Base-by-base conservation (phyloP, 2,113 vertebrate genomes). In the Oophaga pumilio region DNA sequence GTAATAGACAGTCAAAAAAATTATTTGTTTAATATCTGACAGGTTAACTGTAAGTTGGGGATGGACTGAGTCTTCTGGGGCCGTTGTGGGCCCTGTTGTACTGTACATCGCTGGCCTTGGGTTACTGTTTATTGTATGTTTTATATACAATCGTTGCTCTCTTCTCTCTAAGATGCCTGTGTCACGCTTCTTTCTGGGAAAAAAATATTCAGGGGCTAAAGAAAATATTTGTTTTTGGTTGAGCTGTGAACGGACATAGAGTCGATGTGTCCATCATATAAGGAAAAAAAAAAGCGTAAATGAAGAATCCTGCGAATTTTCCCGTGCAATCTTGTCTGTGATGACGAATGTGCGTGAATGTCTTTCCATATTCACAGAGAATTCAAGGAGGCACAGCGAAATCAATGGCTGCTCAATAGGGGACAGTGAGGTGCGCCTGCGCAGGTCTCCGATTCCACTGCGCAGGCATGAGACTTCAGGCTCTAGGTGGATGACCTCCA, bases 91-190 rank as follows among this genome's bases (percentile, higher is more conserved):
- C 11, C 80, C 5, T 1, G 43, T 15, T 2, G 8, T 17, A 17
- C 8, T 2, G 8, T 17, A 17, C 8, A 64, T 22, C 18, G 12
- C 56, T 10, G 50, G 53, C 52, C 2, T 43, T 10, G 52, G 18
- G 76, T 57, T 79, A 57, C 76, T 79, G 17, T 79, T 79, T 79
- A 57, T 79, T 57, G 10, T 80, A 57, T 80, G 68, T 74, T 59
- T 33, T 85, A 71, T 53, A 76, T 73, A 74, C 69, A 74, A 57
- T 76, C 69, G 18, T 85, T 17, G n/a, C 43, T 76, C 69, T 85
- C 52, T 76, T 74, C 69, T 43, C 24, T 22, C 10, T 85, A 85
- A 59, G n/a, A 85, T 14, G 17, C 17, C 73, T 64, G 56, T 53
- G 59, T 85, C 52, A 50, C 82, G 76, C 49, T 74, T 64, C 84